These are phyloP conservation scores for Biston stratarius DNA, from an alignment of 2,888 invertebrate species.

Conservation along the genomic window DNA sequence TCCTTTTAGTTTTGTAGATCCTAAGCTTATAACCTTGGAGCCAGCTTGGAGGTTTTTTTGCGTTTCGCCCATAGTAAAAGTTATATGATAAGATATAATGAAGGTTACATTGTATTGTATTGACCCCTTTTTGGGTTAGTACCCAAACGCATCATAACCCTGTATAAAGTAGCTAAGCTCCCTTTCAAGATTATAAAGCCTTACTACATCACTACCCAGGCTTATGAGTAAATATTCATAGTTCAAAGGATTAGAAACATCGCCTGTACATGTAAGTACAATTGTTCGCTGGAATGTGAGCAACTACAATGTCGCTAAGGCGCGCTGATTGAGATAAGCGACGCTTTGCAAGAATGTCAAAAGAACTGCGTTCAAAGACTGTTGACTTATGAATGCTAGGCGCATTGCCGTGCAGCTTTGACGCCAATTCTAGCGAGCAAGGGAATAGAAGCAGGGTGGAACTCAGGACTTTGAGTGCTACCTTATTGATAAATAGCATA, in stretches of 20 bases:
- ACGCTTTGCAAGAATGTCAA: slow-evolving; percentile 61
- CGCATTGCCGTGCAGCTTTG: slow-evolving; percentile 42
- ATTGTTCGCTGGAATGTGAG: slow-evolving; percentile 62
- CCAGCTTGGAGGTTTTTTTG: too few species aligned
- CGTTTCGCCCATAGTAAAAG: too few species aligned
- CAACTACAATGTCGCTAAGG: slow-evolving; percentile 69
- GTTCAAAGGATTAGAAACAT: slow-evolving; percentile 72
- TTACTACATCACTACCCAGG: slow-evolving; percentile 23
- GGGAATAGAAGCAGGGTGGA: slow-evolving; percentile 4
- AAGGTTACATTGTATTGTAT: too few species aligned
- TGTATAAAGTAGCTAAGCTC: too few species aligned
- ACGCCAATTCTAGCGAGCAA: slow-evolving; percentile 28
- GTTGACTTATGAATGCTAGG: slow-evolving; percentile 63
- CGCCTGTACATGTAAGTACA: slow-evolving; percentile 63
- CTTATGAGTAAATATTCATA: slow-evolving; percentile 23
- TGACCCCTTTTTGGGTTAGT: too few species aligned
- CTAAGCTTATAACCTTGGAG: too few species aligned
- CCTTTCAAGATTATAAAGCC: neutral
- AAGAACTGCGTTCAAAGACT: slow-evolving; percentile 62
- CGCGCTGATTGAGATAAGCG: slow-evolving; percentile 76
- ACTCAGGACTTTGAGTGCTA: neutral
- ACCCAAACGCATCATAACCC: too few species aligned
- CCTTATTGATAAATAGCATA: neutral
- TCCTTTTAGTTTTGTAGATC: too few species aligned
- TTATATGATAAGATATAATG: too few species aligned